Percentiles rank a stretch among this genome's conserved stretches.
Conservation (phyloP, 2,888 invertebrate species). For the Chrysotoxum bicinctum region DNA sequence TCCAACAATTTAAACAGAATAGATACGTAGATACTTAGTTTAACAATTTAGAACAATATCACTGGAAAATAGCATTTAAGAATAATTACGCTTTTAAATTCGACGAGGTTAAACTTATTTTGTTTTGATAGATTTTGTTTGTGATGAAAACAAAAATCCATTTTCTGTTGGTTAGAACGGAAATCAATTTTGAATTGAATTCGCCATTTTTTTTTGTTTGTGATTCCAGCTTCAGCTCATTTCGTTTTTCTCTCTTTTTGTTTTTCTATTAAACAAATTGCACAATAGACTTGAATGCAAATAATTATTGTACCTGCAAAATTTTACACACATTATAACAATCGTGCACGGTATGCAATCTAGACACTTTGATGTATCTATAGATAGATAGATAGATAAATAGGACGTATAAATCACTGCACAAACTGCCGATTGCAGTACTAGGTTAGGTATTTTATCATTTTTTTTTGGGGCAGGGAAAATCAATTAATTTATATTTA, state of each 20-base stretch:
- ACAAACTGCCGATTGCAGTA: conserved; percentile 22
- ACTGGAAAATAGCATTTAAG: conserved; percentile 10
- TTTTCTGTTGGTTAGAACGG: not conserved
- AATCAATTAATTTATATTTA: conserved; percentile 1
- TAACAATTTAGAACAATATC: conserved; percentile 57
- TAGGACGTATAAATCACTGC: conserved; percentile 37
- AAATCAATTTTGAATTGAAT: conserved; percentile 32
- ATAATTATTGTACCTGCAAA: conserved; percentile 50
- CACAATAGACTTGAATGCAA: conserved; percentile 64
- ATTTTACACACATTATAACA: conserved; percentile 47
- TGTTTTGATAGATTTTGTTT: not conserved
- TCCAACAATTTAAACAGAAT: conserved; percentile 7
- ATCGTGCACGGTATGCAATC: conserved; percentile 43
- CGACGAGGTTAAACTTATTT: conserved; percentile 29
- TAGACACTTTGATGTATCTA: conserved; percentile 19
- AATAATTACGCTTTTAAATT: conserved; percentile 51
- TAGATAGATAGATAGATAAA: not conserved
- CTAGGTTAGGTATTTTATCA: not conserved
- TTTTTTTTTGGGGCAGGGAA: not conserved
- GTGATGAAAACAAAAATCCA: not conserved
- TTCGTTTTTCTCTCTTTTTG: conserved; percentile 12
- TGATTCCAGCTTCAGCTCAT: conserved; percentile 55
- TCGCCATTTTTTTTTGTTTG: conserved; percentile 23
- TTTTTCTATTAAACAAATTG: conserved; percentile 23
- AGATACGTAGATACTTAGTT: not conserved